Evolutionary conservation across 2,888 invertebrate genomes (phyloP), one percentile per base, ranked within the genome.

Genomic region (Nezara viridula): DNA sequence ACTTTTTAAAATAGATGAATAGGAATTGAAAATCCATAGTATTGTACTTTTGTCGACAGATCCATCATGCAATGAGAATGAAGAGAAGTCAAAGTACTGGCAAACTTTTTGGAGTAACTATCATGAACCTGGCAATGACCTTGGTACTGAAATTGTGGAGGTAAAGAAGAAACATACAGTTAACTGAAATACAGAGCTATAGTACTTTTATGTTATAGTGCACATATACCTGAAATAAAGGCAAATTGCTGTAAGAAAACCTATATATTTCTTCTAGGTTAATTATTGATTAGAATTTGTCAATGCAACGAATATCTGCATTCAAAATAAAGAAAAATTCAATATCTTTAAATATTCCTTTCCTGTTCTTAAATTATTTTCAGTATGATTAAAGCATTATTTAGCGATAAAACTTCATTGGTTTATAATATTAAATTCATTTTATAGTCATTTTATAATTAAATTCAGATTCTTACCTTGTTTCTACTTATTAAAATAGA

Each of bases 211-310:
- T 81, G 81, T 81, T 81, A 81, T 81, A 81, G 81, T 44, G 4
- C 24, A 44, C 81, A 81, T 44, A 47, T 81, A 44, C 44, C 81
- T 81, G 81, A 81, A 81, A 81, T 81, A 81, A 44, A 47, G 40
- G 44, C 81, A 81, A 47, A 81, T 81, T 81, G 24, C 44, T 81
- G 81, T 81, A 81, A 81, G 81, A 81, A 81, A 81, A 81, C 81
- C 44, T 81, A 81, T 47, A 81, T 44, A 73, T 73, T 73, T 73
- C 66, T 73, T 73, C 37, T 73, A 73, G 66, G 19, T 73, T 73
- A 73, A 73, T 73, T 73, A 73, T 37, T 37, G 32, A 19, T 73
- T 73, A 73, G 66, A 73, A 73, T 37, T 73, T 73, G 32, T 37
- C 6, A 73, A 37, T 19, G 66, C 66, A 73, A 60, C 12, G 27